phyloP scores from a whole-genome alignment of 2,113 vertebrate genomes.

The Scalopus aquaticus region DNA sequence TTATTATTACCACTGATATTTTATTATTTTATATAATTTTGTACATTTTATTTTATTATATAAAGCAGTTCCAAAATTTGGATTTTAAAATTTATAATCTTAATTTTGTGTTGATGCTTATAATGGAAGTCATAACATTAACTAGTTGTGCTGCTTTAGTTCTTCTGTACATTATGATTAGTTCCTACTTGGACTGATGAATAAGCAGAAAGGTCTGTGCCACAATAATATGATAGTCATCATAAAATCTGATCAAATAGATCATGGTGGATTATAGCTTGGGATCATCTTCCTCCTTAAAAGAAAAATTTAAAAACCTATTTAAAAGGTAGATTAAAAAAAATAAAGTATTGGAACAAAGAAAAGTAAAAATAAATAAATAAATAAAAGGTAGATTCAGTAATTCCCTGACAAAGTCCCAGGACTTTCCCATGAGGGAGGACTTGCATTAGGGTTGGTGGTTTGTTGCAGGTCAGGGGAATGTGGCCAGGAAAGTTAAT shows the following conservation, averaged over 20 bases:
- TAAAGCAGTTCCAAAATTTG: conserved; percentile 25
- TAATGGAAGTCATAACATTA: neutral
- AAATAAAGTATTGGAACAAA: too few species aligned
- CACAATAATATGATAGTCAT: neutral
- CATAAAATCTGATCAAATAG: conserved; percentile 32
- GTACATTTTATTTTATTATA: neutral
- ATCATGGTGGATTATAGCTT: neutral
- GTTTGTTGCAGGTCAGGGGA: too few species aligned
- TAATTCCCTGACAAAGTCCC: too few species aligned
- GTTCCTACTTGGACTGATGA: neutral
- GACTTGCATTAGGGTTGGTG: too few species aligned
- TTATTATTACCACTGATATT: neutral
- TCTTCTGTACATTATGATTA: conserved; percentile 16
- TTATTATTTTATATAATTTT: neutral
- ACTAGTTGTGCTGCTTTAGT: neutral
- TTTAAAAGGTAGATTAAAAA: too few species aligned
- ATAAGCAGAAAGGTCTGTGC: neutral
- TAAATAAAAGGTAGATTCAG: too few species aligned
- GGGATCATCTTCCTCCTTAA: too few species aligned
- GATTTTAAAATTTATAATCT: conserved; percentile 33
- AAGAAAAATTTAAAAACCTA: too few species aligned
- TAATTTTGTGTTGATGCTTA: neutral
- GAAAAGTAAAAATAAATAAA: too few species aligned
- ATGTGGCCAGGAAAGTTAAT: too few species aligned
- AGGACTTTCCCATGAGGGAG: too few species aligned